Percentiles rank a stretch among this genome's conserved stretches.
Evolutionary conservation across 2,113 vertebrate species (phyloP).

Genomic region (Marcusenius ussheri): DNA sequence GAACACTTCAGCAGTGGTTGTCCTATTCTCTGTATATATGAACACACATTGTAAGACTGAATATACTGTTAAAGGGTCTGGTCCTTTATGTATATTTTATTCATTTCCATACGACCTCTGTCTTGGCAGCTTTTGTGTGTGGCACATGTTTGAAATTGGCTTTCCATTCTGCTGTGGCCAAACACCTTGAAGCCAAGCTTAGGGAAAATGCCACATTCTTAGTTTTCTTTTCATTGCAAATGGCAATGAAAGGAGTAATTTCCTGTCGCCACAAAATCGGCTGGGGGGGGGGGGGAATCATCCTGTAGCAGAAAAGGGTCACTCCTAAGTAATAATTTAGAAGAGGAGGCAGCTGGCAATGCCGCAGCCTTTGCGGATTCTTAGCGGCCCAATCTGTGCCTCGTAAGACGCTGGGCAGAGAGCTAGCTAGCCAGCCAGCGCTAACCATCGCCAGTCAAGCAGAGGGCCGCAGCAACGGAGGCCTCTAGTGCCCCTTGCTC

Average conservation of each 20-base stretch:
- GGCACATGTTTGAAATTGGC: background rate
- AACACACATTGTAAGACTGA: background rate
- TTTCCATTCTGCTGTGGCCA: background rate
- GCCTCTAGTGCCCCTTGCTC: background rate
- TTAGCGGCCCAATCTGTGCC: too few species aligned
- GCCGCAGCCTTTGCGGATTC: background rate
- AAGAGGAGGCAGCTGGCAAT: background rate
- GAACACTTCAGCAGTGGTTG: background rate
- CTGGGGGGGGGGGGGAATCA: background rate
- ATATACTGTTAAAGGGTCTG: background rate
- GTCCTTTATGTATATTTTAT: conserved; percentile 2
- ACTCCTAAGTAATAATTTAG: background rate
- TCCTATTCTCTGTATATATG: conserved; percentile 7
- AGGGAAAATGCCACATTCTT: background rate
- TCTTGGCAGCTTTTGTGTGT: conserved; percentile 1
- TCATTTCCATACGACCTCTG: conserved; percentile 9
- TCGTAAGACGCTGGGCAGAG: background rate
- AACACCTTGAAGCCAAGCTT: conserved; percentile 3
- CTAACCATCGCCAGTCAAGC: background rate
- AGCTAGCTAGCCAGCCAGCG: background rate
- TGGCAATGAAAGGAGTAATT: conserved; percentile 12
- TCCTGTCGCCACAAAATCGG: conserved; percentile 9
- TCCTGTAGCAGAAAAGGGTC: background rate
- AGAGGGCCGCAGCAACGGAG: background rate
- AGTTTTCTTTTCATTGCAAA: conserved; percentile 1